Conservation (phyloP, 1,140 invertebrate species). For the Mactra quadrangularis region DNA sequence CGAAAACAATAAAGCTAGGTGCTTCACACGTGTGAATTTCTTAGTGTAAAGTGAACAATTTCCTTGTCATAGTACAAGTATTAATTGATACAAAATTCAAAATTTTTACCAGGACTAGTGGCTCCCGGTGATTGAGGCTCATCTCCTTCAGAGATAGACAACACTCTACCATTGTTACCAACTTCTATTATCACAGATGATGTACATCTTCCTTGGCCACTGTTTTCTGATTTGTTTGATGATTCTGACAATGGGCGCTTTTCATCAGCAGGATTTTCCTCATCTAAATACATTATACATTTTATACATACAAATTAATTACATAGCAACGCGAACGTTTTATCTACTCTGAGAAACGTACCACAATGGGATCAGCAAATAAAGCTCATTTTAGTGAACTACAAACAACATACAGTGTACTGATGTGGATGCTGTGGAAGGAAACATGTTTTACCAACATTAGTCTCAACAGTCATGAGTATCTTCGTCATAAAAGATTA, state of each 20-base stretch:
- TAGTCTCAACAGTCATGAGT: no score
- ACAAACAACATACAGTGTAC: no score
- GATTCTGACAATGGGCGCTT: neutral
- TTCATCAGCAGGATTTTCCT: neutral
- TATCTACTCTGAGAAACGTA: neutral
- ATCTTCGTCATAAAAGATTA: no score
- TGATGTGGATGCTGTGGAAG: no score
- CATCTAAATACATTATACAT: no score
- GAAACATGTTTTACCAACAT: no score
- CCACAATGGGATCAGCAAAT: neutral
- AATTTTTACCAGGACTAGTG: neutral
- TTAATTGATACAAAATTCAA: neutral
- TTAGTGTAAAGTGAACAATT: no score
- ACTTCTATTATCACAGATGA: conserved; percentile 34
- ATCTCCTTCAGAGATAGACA: conserved; percentile 27
- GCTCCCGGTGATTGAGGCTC: neutral
- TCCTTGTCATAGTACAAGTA: no score
- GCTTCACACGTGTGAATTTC: no score
- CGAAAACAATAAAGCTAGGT: no score
- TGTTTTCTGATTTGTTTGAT: neutral
- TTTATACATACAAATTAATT: no score
- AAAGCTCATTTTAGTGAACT: no score
- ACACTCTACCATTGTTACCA: conserved; percentile 8
- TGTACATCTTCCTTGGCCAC: conserved; percentile 14
- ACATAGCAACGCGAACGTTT: neutral